phyloP scores from a whole-genome alignment of 37 sponge, comb jelly and placozoan genomes.

The Chondrosia reniformis region DNA sequence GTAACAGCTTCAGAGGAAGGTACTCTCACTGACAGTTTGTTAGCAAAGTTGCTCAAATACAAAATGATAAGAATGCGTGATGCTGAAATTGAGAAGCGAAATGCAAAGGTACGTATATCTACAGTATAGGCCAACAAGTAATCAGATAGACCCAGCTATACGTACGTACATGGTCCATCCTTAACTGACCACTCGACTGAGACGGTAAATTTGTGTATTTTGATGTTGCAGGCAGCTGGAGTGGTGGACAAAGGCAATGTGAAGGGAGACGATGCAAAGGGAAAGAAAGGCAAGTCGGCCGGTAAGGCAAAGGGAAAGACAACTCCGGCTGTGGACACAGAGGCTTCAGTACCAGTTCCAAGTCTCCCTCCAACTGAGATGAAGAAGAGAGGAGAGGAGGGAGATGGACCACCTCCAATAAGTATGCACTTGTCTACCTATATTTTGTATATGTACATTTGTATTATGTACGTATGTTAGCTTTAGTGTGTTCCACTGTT shows the following conservation, averaged over 20 bases:
- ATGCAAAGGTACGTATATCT: background rate
- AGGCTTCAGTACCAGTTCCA: constrained; percentile 62
- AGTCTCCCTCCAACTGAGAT: constrained; percentile 54
- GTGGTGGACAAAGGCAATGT: background rate
- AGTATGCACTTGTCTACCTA: constrained; percentile 29
- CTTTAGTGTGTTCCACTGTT: background rate
- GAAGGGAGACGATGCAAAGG: background rate
- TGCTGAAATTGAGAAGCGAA: background rate
- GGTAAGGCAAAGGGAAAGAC: constrained; percentile 63
- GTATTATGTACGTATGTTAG: background rate
- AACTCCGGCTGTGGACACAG: constrained; percentile 28
- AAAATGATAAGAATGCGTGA: background rate
- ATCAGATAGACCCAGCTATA: too few relatives aligned
- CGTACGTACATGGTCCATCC: constrained; percentile 1
- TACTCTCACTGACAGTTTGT: background rate
- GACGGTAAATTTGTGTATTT: background rate
- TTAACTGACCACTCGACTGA: background rate
- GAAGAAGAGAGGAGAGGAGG: constrained; percentile 92
- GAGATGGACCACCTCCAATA: constrained; percentile 45
- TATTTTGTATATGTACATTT: background rate
- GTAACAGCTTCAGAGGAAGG: constrained; percentile 15
- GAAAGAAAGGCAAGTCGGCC: constrained; percentile 29
- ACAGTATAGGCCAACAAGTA: background rate
- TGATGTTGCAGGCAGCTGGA: background rate
- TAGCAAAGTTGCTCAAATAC: constrained; percentile 12